Base-by-base conservation (phyloP, 2,113 vertebrate genomes). In the Stictonetta naevosa region DNA sequence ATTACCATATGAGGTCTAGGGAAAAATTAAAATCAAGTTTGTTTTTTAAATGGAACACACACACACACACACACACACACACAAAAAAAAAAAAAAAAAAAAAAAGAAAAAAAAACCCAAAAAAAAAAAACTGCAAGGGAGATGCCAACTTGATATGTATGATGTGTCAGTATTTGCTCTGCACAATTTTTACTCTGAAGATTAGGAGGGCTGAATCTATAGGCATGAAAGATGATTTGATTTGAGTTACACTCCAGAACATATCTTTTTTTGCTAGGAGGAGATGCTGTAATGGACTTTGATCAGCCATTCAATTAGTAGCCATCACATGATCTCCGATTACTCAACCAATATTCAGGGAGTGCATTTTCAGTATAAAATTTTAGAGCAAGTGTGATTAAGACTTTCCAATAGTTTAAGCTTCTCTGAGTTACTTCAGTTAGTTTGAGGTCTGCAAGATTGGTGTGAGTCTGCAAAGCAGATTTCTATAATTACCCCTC, bases 261-360 rank as follows among this genome's bases (percentile, higher is more conserved):
- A 36, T 33, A 18, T 50, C 16, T 26, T 53, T 89, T 89, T 87
- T 86, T 77, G 33, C 83, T 79, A 84, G 74, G 53, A 95, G 60
- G 60, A 95, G 59, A 52, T 56, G 63, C 56, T 94, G 33, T 68
- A 88, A 86, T 60, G 71, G 74, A 83, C 83, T 86, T 72, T 96
- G 73, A 74, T 90, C 63, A 86, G 59, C 59, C 34, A 44, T 76
- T 90, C 76, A 72, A 34, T 71, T 90, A 91, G 79, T 72, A 94
- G 72, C 52, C 52, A 86, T 69, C 80, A 75, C 53, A 59, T 78
- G 83, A 95, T 90, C 76, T 75, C 64, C 40, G 89, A 68, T 94
- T 74, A 92, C 59, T 56, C 34, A 67, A 56, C 22, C 33, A 75
- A 56, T 11, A 88, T 86, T 87, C 63, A 52, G 63, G 17, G 29